Evolutionary conservation across 2,797 vertebrate species (phyloP), one percentile per base, ranked within the genome.

Genomic region (Aselliscus stoliczkanus): DNA sequence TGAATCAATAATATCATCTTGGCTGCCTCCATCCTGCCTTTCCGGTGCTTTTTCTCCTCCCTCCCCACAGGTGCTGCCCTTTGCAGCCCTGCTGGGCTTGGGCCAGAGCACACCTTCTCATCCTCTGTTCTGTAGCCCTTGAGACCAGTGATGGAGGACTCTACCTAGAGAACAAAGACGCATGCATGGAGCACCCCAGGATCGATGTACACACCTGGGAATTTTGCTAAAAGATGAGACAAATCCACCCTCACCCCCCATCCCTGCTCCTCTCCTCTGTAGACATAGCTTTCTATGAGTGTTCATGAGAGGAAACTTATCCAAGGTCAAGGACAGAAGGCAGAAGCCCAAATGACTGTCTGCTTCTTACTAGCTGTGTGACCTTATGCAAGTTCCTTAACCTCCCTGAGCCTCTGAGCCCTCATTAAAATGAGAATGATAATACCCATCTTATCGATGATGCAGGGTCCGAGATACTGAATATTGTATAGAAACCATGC

Each of bases 81-180:
- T 39, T n/a, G 12, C 47, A 29, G 20, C 52, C 29, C 3, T 7
- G n/a, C 37, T 37, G 52, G 29, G 15, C 39, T 64, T 18, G 25
- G 15, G 37, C 7, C 17, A 4, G 11, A 31, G 47, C 2, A 2
- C 31, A 77, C 5, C 20, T 58, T 12, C 11, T 31, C 39, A 15
- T 34, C 25, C 12, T 47, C 65, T 52, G 31, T 54, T 47, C 39
- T 17, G 6, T 4, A 23, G 81, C 31, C 52, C 42, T 58, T 77
- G n/a, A 60, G 11, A 52, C 2, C 0, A 12, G 42, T 0, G 0
- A 3, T 23, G 44, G 10, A 39, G 7, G 14, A 13, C 3, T 0
- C 18, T 44, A 20, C 1, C 2, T 2, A 0, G 18, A 37, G 20
- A 37, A 50, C 39, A 25, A 60, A 14, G 4, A 42, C 4, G 0